These are phyloP conservation scores for Matsumyia berberina DNA, from an alignment of 2,888 invertebrate genomes.

Conservation along the genomic window DNA sequence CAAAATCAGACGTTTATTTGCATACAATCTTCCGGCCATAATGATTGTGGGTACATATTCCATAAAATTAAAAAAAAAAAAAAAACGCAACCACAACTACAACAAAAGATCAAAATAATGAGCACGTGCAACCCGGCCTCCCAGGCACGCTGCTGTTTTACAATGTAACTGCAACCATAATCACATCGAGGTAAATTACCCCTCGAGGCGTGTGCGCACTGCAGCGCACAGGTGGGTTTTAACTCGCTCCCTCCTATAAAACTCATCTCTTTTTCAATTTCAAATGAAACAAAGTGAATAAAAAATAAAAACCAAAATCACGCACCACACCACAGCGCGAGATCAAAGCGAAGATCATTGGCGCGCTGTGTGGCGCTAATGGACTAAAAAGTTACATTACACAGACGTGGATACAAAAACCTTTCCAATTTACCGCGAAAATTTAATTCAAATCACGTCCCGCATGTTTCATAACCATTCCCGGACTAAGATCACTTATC, in stretches of 20 bases:
- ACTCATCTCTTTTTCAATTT: conserved; percentile 74
- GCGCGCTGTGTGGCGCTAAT: conserved; percentile 48
- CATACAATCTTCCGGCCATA: conserved; percentile 21
- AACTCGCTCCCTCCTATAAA: conserved; percentile 32
- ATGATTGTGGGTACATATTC: conserved; percentile 8
- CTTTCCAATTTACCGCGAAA: conserved; percentile 28
- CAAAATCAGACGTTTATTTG: conserved; percentile 26
- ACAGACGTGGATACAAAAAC: not conserved
- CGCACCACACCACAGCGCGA: conserved; percentile 33
- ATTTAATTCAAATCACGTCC: conserved; percentile 61
- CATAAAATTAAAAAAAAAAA: conserved; percentile 19
- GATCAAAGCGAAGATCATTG: conserved; percentile 63
- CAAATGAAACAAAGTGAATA: conserved; percentile 27
- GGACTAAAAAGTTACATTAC: conserved; percentile 35
- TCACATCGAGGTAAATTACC: conserved; percentile 57
- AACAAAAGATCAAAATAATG: conserved; percentile 50
- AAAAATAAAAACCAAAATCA: conserved; percentile 35
- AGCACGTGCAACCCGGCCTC: conserved; percentile 63
- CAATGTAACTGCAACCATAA: conserved; percentile 55
- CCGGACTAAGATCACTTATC: conserved; percentile 54
- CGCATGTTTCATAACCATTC: conserved; percentile 50
- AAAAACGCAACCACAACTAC: conserved; percentile 4
- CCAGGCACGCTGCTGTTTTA: conserved; percentile 26
- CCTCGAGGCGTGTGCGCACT: conserved; percentile 25
- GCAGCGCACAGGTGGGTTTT: conserved; percentile 59